Percentiles rank a stretch among this genome's conserved stretches.
These are phyloP conservation scores for Rhizoglyphus robini DNA, from an alignment of 1,140 invertebrate genomes.

Conservation along the genomic window DNA sequence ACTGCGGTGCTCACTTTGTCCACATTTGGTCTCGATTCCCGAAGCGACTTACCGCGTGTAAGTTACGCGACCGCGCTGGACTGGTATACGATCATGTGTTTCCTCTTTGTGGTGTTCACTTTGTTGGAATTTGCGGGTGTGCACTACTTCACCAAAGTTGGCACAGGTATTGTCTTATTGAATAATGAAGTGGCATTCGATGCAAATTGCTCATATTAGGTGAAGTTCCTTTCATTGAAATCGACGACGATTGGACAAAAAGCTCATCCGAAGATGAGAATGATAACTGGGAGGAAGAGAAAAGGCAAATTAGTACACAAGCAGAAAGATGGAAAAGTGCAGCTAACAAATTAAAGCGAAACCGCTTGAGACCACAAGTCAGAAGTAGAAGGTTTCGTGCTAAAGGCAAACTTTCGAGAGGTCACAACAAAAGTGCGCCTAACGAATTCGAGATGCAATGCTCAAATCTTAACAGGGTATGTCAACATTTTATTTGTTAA, in stretches of 20 bases:
- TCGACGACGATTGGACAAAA: constrained; percentile 21
- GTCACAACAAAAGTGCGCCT: not conserved
- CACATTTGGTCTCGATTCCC: constrained; percentile 75
- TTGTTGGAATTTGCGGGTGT: constrained; percentile 83
- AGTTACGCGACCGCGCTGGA: constrained; percentile 42
- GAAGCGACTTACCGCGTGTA: constrained; percentile 79
- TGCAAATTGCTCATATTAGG: constrained; percentile 18
- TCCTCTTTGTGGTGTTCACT: constrained; percentile 82
- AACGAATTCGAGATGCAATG: not conserved
- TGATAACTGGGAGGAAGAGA: not conserved
- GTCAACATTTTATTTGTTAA: not conserved
- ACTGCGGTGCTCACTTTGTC: constrained; percentile 80
- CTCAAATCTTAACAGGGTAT: not conserved
- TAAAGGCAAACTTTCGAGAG: not conserved
- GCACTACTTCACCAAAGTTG: constrained; percentile 80
- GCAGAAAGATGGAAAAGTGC: not conserved
- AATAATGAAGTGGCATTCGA: no score
- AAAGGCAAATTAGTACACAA: not conserved
- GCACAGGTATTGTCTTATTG: no score
- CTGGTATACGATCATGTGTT: constrained; percentile 73
- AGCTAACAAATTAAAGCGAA: not conserved
- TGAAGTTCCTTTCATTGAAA: constrained; percentile 20
- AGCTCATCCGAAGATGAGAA: constrained; percentile 3
- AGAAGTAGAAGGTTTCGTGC: not conserved
- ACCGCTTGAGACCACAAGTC: not conserved